Percentiles rank a stretch among this genome's conserved stretches.
Conservation (phyloP, 2,797 vertebrate species). For the Cyclura pinguis region DNA sequence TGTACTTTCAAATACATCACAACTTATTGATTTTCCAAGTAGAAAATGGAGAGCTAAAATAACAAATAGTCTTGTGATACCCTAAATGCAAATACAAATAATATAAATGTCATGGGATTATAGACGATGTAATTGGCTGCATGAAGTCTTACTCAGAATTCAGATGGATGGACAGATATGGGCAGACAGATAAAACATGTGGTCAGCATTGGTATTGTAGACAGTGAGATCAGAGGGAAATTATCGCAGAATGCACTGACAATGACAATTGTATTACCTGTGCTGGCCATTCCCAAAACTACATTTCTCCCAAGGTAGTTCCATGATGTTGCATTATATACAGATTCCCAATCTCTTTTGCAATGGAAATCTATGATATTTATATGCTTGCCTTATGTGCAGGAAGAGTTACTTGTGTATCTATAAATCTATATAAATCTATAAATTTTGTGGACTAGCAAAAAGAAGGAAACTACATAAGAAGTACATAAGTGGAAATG, state of each 20-base stretch:
- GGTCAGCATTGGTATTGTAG: background rate
- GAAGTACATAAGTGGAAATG: background rate
- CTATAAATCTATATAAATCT: too few species aligned
- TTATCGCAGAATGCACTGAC: background rate
- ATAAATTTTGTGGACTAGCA: slow-evolving; percentile 2
- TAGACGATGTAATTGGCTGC: background rate
- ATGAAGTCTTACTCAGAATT: background rate
- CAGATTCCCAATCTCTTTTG: background rate
- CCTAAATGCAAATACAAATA: background rate
- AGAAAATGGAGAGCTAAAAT: background rate
- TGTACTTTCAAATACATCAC: too few species aligned
- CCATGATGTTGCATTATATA: background rate
- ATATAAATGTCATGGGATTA: background rate
- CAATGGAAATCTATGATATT: background rate
- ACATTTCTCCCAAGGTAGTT: too few species aligned
- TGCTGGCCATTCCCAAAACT: background rate
- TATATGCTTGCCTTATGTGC: background rate
- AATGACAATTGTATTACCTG: background rate
- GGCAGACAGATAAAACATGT: too few species aligned
- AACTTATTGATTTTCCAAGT: too few species aligned
- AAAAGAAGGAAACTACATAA: slow-evolving; percentile 2
- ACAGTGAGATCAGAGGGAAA: background rate
- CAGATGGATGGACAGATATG: too few species aligned
- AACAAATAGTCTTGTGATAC: background rate
- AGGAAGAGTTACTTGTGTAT: background rate